Evolutionary conservation across 2,113 vertebrate genomes (phyloP).

Genomic region (Microcebus tavaratra): DNA sequence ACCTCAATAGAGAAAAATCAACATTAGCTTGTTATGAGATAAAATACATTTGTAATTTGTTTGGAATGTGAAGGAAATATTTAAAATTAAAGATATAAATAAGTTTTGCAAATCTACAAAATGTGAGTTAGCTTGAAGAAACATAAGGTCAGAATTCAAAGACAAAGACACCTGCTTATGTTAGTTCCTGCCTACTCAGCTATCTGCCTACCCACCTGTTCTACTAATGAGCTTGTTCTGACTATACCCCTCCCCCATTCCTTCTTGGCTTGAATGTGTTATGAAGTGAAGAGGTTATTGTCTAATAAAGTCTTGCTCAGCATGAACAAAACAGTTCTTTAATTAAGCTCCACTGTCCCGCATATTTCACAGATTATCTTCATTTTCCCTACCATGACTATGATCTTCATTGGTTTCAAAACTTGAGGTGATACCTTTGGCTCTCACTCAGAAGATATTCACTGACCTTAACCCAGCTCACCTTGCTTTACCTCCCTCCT

Average conservation of each 20-base stretch:
- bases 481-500: not conserved
- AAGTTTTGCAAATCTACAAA: not conserved
- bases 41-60: not conserved
- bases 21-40: not conserved
- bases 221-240: not conserved
- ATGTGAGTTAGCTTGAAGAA: constrained; percentile 12
- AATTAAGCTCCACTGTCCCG: not conserved
- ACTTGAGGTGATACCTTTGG: not conserved
- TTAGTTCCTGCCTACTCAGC: constrained; percentile 12
- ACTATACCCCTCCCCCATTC: not conserved
- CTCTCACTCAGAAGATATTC: not conserved
- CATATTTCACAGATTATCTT: constrained; percentile 22
- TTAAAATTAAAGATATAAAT: not conserved
- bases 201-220: not conserved
- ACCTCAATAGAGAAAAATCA: not conserved
- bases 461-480: not conserved
- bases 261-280: not conserved
- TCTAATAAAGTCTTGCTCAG: not conserved
- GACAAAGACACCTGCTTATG: not conserved
- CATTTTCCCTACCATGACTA: not conserved
- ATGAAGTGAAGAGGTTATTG: constrained; percentile 11
- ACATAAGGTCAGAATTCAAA: not conserved
- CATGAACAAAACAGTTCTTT: constrained; percentile 37
- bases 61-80: not conserved
- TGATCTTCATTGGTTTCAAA: not conserved